Conservation (phyloP, 30 jellyfish, hydroid and myxozoan species). For the Aurelia sp. region DNA sequence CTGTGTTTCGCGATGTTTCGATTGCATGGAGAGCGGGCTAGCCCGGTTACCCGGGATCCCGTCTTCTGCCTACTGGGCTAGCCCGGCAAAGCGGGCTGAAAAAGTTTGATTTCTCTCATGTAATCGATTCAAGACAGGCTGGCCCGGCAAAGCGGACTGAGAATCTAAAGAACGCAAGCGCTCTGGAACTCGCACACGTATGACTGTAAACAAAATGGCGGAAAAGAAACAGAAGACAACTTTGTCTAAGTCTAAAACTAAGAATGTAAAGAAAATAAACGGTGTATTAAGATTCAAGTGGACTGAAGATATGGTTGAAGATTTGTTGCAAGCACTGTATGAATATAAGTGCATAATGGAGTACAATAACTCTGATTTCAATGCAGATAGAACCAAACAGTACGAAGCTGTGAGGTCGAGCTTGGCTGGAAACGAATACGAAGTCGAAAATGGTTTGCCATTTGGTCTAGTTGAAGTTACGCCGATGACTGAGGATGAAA, state of each 20-base stretch:
- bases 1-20: slow-evolving; percentile 48
- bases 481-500: not conserved
- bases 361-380: not conserved
- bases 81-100: slow-evolving; percentile 40
- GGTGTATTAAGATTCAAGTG: not conserved
- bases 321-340: not conserved
- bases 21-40: slow-evolving; percentile 55
- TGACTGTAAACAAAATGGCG: not conserved
- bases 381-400: not conserved
- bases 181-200: not conserved
- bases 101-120: not conserved
- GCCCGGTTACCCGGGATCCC: slow-evolving; percentile 58
- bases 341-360: not conserved
- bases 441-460: not conserved
- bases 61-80: slow-evolving; percentile 26
- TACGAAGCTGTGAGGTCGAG: not conserved
- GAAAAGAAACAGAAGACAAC: not conserved
- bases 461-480: not conserved
- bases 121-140: slow-evolving; percentile 33
- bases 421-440: not conserved
- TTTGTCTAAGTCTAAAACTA: not conserved
- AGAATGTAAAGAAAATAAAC: not conserved
- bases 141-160: slow-evolving; percentile 52
- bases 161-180: slow-evolving; percentile 23
- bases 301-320: not conserved